Conservation (phyloP, 37 sponge, comb jelly and placozoan genomes). For the Ianthella basta region DNA sequence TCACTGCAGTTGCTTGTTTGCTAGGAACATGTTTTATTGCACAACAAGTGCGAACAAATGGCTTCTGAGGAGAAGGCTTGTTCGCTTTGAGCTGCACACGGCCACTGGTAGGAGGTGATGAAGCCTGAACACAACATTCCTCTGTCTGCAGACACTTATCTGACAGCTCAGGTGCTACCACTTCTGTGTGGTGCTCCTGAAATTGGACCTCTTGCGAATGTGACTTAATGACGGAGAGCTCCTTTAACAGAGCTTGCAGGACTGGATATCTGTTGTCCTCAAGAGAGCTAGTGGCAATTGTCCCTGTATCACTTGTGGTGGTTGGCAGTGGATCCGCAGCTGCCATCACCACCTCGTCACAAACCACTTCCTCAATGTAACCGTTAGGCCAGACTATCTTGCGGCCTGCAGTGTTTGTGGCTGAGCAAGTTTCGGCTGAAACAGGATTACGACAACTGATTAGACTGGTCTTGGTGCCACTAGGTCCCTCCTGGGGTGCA, state of each 20-base stretch:
- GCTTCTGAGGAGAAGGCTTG: too few relatives aligned
- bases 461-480: neutral
- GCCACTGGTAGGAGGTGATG: too few relatives aligned
- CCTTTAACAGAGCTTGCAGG: neutral
- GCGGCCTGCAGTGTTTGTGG: neutral
- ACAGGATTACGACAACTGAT: neutral
- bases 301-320: too few relatives aligned
- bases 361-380: neutral
- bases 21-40: too few relatives aligned
- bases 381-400: constrained; percentile 13
- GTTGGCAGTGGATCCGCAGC: too few relatives aligned
- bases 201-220: neutral
- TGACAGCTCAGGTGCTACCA: neutral
- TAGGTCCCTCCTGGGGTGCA: neutral
- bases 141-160: constrained; percentile 15
- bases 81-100: too few relatives aligned
- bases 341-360: too few relatives aligned
- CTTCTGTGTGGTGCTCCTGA: neutral
- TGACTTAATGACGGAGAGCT: neutral
- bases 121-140: too few relatives aligned
- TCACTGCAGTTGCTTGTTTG: too few relatives aligned
- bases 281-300: neutral
- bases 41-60: too few relatives aligned
- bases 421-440: neutral
- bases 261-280: neutral